Conservation (phyloP, 1,140 invertebrate species). For the Augochlora pura region DNA sequence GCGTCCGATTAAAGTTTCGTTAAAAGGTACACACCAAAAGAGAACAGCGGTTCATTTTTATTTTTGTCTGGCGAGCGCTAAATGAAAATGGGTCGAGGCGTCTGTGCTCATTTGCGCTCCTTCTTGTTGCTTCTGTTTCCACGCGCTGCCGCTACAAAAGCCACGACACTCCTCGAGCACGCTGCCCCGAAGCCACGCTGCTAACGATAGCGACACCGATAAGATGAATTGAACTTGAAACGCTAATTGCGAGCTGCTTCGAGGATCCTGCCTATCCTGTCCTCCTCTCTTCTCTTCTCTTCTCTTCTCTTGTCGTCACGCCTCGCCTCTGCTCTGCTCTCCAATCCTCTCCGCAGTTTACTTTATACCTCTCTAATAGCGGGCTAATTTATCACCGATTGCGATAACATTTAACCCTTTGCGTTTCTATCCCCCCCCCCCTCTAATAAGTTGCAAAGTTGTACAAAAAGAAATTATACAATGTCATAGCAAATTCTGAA, state of each 20-base stretch:
- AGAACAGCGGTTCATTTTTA: slow-evolving; percentile 63
- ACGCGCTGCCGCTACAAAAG: slow-evolving; percentile 29
- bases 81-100: slow-evolving; percentile 74
- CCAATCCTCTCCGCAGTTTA: too few species aligned
- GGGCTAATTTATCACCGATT: too few species aligned
- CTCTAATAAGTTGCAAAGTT: too few species aligned
- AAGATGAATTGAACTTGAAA: not conserved
- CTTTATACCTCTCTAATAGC: too few species aligned
- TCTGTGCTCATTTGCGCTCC: slow-evolving; percentile 64
- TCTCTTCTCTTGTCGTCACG: too few species aligned
- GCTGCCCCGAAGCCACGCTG: not conserved
- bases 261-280: not conserved
- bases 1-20: slow-evolving; percentile 51
- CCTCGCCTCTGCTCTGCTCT: too few species aligned
- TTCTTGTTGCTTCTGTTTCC: slow-evolving; percentile 54
- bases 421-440: too few species aligned
- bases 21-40: slow-evolving; percentile 50
- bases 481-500: too few species aligned
- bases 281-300: too few species aligned
- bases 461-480: too few species aligned
- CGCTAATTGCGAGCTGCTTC: not conserved
- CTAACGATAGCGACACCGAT: not conserved
- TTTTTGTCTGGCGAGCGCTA: slow-evolving; percentile 64
- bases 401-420: too few species aligned
- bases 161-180: slow-evolving; percentile 7